These are phyloP conservation scores for Eretmochelys imbricata DNA, from an alignment of 2,113 vertebrate genomes.

Conservation along the genomic window DNA sequence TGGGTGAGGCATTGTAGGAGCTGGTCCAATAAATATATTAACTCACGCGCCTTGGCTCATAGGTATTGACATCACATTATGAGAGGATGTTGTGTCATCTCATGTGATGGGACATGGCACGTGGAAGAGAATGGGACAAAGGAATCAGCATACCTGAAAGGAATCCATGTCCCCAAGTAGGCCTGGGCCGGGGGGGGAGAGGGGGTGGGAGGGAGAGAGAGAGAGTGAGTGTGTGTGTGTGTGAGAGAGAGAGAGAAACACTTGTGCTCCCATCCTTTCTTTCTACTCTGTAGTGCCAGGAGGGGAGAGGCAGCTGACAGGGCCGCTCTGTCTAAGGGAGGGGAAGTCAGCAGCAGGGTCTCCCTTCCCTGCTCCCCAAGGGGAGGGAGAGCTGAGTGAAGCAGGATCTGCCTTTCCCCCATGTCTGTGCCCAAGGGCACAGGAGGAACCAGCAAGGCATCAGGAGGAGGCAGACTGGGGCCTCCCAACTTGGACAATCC, in stretches of 20 bases:
- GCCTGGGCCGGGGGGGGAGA: background rate
- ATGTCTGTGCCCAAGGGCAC: background rate
- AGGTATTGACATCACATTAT: background rate
- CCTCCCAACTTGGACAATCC: background rate
- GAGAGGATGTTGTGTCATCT: background rate
- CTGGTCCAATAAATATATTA: no score
- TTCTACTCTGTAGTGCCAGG: background rate
- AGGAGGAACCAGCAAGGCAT: no score
- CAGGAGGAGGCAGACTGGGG: background rate
- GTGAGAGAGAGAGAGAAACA: no score
- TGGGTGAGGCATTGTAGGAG: no score
- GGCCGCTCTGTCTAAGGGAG: background rate
- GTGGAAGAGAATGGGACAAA: background rate
- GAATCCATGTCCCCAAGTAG: background rate
- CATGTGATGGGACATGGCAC: background rate
- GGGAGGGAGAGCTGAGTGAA: background rate
- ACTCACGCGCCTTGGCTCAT: no score
- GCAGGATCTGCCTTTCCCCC: background rate
- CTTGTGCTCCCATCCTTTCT: background rate
- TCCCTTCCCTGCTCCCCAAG: background rate
- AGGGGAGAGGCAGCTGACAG: background rate
- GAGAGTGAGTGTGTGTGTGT: no score
- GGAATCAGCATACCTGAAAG: background rate
- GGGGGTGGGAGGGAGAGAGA: accelerated
- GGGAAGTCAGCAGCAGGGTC: background rate